A percentile compares a stretch with the other conserved stretches of the same genome.
Evolutionary conservation across 2,888 invertebrate genomes (phyloP).

Genomic region (Gymnosoma rotundatum): DNA sequence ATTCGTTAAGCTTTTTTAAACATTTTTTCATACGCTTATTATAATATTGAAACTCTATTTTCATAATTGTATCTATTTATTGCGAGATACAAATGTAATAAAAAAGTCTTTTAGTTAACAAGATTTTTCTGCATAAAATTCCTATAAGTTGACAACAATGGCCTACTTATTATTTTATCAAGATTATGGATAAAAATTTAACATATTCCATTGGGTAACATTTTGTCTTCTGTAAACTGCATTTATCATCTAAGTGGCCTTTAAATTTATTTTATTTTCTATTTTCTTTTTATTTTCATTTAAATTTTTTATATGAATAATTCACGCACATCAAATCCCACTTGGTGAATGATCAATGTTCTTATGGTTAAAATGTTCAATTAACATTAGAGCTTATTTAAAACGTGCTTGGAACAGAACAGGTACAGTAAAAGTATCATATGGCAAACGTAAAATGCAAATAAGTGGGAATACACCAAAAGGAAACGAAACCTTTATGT

Average conservation of each 20-base stretch:
- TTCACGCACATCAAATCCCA: conserved; percentile 66
- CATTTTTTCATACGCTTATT: no score
- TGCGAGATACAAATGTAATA: no score
- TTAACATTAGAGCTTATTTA: conserved; percentile 63
- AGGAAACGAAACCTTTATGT: neutral
- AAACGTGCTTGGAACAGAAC: conserved; percentile 42
- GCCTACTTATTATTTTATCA: neutral
- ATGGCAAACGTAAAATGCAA: neutral
- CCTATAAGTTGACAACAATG: conserved; percentile 14
- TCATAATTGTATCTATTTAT: no score
- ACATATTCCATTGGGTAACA: conserved; percentile 18
- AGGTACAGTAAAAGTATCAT: neutral
- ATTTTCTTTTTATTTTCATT: conserved; percentile 2
- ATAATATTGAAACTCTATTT: no score
- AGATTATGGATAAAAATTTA: conserved; percentile 18
- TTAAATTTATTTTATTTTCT: conserved; percentile 27
- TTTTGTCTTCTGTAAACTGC: conserved; percentile 29
- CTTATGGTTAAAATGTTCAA: conserved; percentile 70
- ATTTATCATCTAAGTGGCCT: conserved; percentile 48
- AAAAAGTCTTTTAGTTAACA: neutral
- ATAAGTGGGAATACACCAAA: neutral
- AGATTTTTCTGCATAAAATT: neutral
- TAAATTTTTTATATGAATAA: conserved; percentile 65
- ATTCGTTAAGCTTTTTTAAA: no score
- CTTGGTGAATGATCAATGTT: conserved; percentile 68